Evolutionary conservation across 1,140 invertebrate genomes (phyloP), one percentile per base, ranked within the genome.

Genomic region (Fopius arisanus): DNA sequence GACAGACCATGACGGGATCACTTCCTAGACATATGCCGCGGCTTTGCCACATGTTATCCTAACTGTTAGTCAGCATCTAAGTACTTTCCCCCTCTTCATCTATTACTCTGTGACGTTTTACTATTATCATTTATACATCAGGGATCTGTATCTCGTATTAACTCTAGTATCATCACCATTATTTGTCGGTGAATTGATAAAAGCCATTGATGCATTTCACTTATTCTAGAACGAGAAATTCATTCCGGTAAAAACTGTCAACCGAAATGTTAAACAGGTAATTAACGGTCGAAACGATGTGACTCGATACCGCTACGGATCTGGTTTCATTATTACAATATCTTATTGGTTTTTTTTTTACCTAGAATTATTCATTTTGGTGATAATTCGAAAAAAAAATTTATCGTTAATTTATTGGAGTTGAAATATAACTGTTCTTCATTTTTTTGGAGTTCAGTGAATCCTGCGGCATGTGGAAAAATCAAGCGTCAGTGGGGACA

Each of bases 1-100:
- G 40, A 69, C 40, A 69, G 14, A 48, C 26, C 28, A 48, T 28
- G 67, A 51, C 70, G 23, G 23, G 23, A 69, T 69, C 67, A 67
- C 40, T 72, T 72, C 70, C 70, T 66, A 66, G 70, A 48, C 62
- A 72, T 62, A 48, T 66, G 63, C 29, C 16, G 63, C 43, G 19
- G 63, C 70, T 66, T 67, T 28, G 70, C 70, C 70, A 72, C 63
- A 72, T 72, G 70, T 72, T 72, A 66, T 41, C 43, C 28, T 72
- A 66, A 72, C 70, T 72, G 70, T 72, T 66, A 59, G 54, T 23
- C 23, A 70, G 33, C 19, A 14, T 33, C 26, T 21, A 31, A 62
- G 70, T 72, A 72, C 70, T 65, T 65, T 40, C 19, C 23, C 40
- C 37, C 23, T 40, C 37, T 28, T 37, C 62, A 16, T 37, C 19